Percentiles rank a stretch among this genome's conserved stretches.
These are phyloP conservation scores for Lithophane semibrunnea DNA, from an alignment of 2,888 invertebrate species.

Conservation along the genomic window DNA sequence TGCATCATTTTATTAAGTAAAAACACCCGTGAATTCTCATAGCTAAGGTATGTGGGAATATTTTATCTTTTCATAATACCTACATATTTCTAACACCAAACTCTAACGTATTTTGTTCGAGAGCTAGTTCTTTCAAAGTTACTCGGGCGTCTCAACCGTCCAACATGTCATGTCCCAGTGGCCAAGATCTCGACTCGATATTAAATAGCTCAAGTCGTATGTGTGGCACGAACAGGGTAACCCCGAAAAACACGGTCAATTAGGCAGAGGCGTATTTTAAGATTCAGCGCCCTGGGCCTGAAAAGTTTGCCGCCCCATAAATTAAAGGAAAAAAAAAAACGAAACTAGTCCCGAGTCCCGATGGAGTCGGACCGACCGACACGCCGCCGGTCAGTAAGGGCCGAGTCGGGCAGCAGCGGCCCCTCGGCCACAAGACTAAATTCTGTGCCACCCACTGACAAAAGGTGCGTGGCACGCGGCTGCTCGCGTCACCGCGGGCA, in stretches of 20 bases:
- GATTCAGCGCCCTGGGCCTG: no score
- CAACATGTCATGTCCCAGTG: conserved; percentile 52
- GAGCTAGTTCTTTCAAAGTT: conserved; percentile 32
- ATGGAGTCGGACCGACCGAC: no score
- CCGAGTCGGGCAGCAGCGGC: no score
- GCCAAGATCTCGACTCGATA: conserved; percentile 57
- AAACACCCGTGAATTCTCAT: conserved; percentile 6
- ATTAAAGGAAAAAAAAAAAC: no score
- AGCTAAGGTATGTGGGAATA: not conserved
- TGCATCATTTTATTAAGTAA: not conserved
- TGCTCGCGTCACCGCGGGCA: no score
- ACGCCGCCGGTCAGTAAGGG: no score
- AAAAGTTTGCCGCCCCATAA: no score
- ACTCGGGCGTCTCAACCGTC: conserved; percentile 33
- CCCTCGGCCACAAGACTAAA: no score
- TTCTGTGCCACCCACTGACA: no score
- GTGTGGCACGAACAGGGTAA: conserved; percentile 39
- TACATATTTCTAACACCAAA: not conserved
- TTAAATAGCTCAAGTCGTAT: conserved; percentile 55
- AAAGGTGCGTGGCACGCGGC: no score
- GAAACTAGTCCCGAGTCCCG: no score
- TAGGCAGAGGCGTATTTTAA: no score
- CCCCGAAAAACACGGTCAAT: conserved; percentile 51
- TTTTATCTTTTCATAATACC: not conserved
- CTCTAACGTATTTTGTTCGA: not conserved